Conservation (phyloP, 2,797 vertebrate species). For the Lithobates sylvaticus region DNA sequence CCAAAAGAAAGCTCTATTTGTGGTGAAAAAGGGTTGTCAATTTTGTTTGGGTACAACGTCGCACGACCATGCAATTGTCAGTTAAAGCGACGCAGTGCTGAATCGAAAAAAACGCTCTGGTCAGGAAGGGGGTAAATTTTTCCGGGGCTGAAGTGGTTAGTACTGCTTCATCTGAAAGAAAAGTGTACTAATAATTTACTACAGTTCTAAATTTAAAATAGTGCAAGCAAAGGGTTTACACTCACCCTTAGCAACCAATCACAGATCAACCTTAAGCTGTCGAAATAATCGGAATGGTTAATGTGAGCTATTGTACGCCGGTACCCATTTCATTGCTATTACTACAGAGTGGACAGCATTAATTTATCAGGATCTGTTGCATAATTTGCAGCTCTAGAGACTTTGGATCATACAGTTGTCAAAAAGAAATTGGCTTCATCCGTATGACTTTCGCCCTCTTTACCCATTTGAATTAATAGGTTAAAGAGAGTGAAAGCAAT, state of each 20-base stretch:
- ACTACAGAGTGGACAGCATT: background rate
- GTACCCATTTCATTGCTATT: background rate
- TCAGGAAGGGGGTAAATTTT: too few species aligned
- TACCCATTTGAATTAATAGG: constrained; percentile 4
- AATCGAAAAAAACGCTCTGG: too few species aligned
- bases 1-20: too few species aligned
- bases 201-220: too few species aligned
- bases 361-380: background rate
- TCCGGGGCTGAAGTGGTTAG: too few species aligned
- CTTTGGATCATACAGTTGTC: constrained; percentile 1
- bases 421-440: constrained; percentile 5
- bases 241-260: background rate
- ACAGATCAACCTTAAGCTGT: background rate
- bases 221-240: too few species aligned
- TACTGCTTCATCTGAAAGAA: too few species aligned
- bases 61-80: too few species aligned
- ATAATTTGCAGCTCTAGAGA: background rate
- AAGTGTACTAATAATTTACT: too few species aligned
- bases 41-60: too few species aligned
- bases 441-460: background rate
- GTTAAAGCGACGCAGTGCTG: too few species aligned
- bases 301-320: background rate
- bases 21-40: too few species aligned
- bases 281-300: background rate
- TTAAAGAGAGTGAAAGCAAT: constrained; percentile 19